These are phyloP conservation scores for Drosophila persimilis DNA, from an alignment of 1,140 invertebrate species.

Conservation along the genomic window DNA sequence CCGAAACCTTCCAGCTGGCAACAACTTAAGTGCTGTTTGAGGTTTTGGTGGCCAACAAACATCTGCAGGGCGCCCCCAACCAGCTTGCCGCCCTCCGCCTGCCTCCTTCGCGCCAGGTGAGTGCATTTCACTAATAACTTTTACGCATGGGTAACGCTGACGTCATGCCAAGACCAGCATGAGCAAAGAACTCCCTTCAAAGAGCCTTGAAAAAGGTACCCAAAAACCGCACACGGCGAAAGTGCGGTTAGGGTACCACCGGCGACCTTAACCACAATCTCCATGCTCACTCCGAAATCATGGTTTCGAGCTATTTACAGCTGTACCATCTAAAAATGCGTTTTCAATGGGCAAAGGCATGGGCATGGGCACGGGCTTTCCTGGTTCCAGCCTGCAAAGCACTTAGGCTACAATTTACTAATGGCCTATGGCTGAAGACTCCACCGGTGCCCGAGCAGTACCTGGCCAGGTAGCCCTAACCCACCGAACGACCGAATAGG, in stretches of 20 bases:
- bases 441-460: slow-evolving; percentile 2
- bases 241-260: slow-evolving; percentile 46
- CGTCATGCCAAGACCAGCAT: slow-evolving; percentile 19
- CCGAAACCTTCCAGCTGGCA: slow-evolving; percentile 60
- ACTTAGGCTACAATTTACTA: slow-evolving; percentile 79
- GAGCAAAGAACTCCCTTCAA: not conserved
- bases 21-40: slow-evolving; percentile 78
- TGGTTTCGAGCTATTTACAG: slow-evolving; percentile 51
- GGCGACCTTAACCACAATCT: slow-evolving; percentile 42
- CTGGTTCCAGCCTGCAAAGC: slow-evolving; percentile 54
- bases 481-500: slow-evolving; percentile 27
- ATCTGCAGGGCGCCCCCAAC: slow-evolving; percentile 4
- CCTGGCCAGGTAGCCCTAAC: not conserved
- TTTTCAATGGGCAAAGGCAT: slow-evolving; percentile 9
- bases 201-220: slow-evolving; percentile 56
- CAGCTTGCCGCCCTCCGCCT: not conserved
- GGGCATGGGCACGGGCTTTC: not conserved
- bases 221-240: slow-evolving; percentile 68
- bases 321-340: slow-evolving; percentile 48
- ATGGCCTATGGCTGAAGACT: slow-evolving; percentile 62
- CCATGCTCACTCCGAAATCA: slow-evolving; percentile 5
- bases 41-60: slow-evolving; percentile 67
- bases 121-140: slow-evolving; percentile 78
- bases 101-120: slow-evolving; percentile 26
- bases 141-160: slow-evolving; percentile 70